These are phyloP conservation scores for Apostichopus parvimensis DNA, from an alignment of 35 echinoderm and acorn worm genomes.

Conservation along the genomic window DNA sequence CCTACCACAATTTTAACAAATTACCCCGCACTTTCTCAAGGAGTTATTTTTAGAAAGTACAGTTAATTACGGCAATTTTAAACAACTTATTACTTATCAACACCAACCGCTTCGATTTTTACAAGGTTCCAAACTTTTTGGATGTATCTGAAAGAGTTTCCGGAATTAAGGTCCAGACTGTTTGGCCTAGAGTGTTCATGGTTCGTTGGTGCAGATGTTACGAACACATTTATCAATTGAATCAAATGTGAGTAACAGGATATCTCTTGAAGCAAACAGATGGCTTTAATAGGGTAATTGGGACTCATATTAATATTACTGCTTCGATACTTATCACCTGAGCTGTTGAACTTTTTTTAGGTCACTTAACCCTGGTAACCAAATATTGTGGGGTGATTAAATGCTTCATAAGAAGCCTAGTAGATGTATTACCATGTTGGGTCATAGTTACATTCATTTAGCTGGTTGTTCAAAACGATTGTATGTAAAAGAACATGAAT, in stretches of 20 bases:
- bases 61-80: no score
- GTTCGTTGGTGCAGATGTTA: neutral
- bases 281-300: neutral
- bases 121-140: neutral
- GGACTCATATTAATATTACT: neutral
- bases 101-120: no score
- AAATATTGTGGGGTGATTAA: no score
- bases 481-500: no score
- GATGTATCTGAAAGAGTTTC: neutral
- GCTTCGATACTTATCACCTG: neutral
- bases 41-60: no score
- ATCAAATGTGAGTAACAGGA: neutral
- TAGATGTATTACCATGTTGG: no score
- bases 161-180: neutral
- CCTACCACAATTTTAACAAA: no score
- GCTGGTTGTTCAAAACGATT: no score
- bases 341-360: neutral
- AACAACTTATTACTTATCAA: no score
- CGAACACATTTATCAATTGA: neutral
- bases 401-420: no score
- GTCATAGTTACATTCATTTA: no score
- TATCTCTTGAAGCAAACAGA: neutral
- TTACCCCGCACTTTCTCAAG: no score
- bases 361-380: neutral
- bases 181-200: neutral